These are phyloP conservation scores for Antennarius striatus DNA, from an alignment of 2,113 vertebrate species.

Conservation along the genomic window DNA sequence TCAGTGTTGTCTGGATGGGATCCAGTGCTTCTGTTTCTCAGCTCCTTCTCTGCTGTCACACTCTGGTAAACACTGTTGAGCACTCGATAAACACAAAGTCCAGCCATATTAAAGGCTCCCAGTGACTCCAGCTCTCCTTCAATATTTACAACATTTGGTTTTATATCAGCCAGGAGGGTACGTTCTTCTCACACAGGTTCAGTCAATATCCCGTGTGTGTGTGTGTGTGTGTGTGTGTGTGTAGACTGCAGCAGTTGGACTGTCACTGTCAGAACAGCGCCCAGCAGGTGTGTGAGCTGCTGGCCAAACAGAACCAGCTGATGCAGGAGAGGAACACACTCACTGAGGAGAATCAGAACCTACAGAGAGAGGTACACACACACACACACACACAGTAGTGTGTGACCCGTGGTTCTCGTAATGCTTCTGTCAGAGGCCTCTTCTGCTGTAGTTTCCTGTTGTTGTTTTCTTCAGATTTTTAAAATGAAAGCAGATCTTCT, in stretches of 20 bases:
- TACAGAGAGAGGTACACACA: constrained; percentile 78
- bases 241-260: constrained; percentile 92
- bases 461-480: constrained; percentile 8
- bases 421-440: too few species aligned
- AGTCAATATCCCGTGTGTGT: constrained; percentile 40
- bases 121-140: constrained; percentile 51
- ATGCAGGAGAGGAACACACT: constrained; percentile 87
- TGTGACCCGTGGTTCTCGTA: constrained; percentile 13
- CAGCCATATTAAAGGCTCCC: constrained; percentile 55
- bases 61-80: constrained; percentile 33
- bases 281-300: constrained; percentile 90
- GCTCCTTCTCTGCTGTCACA: constrained; percentile 18
- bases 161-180: constrained; percentile 54
- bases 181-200: constrained; percentile 33
- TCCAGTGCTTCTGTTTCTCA: not conserved
- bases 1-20: not conserved
- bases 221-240: constrained; percentile 41
- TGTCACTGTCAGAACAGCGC: constrained; percentile 89
- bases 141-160: constrained; percentile 70
- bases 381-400: constrained; percentile 7
- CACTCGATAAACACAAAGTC: constrained; percentile 57
- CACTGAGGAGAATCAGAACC: constrained; percentile 81
- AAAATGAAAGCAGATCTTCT: constrained; percentile 1
- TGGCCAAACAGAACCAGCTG: constrained; percentile 89
- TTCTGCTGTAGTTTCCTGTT: constrained; percentile 1